phyloP scores from a whole-genome alignment of 2,888 invertebrate species.

The Galerucella nymphaeae region DNA sequence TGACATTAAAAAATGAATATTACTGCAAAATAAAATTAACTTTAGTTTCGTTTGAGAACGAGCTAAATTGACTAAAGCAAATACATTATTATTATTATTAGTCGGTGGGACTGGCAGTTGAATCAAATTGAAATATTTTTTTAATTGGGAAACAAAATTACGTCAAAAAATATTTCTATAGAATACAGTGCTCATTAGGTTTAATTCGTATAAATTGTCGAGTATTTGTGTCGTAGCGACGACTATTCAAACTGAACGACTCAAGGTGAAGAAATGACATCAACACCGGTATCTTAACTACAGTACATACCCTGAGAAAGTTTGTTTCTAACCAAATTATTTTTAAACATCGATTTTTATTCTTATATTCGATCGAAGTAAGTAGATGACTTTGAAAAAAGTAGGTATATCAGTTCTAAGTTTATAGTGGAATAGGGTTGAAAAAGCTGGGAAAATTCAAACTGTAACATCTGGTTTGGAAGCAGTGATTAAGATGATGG shows the following conservation, averaged over 20 bases:
- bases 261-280: conserved; percentile 50
- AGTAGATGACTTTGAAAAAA: too few relatives aligned
- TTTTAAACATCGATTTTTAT: too few relatives aligned
- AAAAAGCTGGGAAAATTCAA: too few relatives aligned
- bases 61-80: conserved; percentile 22
- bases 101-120: conserved; percentile 8
- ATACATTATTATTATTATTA: conserved; percentile 30
- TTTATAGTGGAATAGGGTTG: too few relatives aligned
- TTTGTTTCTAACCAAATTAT: background rate
- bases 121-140: too few relatives aligned
- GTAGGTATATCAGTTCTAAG: too few relatives aligned
- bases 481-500: background rate
- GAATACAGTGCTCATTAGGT: conserved; percentile 44
- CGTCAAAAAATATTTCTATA: conserved; percentile 26
- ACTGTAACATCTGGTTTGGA: too few relatives aligned
- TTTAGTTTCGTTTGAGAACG: conserved; percentile 35
- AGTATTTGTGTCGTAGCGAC: conserved; percentile 46
- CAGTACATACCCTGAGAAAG: conserved; percentile 21
- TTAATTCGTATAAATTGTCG: conserved; percentile 50
- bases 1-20: conserved; percentile 50
- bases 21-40: conserved; percentile 43
- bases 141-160: background rate
- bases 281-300: conserved; percentile 32
- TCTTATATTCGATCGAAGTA: too few relatives aligned
- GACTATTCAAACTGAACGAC: conserved; percentile 48